phyloP scores from a whole-genome alignment of 2,888 invertebrate genomes.

The Rhagium mordax region DNA sequence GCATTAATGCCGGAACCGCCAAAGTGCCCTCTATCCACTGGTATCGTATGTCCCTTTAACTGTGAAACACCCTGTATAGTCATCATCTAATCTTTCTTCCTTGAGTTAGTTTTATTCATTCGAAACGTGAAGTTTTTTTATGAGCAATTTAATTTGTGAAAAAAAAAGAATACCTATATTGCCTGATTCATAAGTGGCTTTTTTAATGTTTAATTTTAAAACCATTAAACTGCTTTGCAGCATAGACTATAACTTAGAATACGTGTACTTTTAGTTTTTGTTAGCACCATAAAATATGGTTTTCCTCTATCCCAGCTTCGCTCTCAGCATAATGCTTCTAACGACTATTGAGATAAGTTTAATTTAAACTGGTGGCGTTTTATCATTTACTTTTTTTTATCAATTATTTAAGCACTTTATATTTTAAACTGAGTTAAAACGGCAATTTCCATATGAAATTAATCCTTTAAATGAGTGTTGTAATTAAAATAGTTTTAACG shows the following conservation, averaged over 20 bases:
- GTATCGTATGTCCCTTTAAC: too few species aligned
- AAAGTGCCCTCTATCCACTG: too few species aligned
- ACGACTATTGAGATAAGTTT: conserved; percentile 8
- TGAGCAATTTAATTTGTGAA: too few species aligned
- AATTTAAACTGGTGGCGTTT: conserved; percentile 22
- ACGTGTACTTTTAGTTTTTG: conserved; percentile 1
- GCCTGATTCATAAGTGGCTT: too few species aligned
- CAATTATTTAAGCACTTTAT: conserved; percentile 17
- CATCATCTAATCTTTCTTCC: too few species aligned
- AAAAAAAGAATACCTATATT: too few species aligned
- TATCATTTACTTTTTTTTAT: conserved; percentile 6
- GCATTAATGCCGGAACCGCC: too few species aligned
- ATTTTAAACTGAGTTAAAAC: not conserved
- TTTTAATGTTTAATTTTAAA: too few species aligned
- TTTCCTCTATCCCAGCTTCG: not conserved
- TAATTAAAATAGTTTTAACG: conserved; percentile 34
- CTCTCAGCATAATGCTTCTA: not conserved
- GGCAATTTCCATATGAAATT: conserved; percentile 41
- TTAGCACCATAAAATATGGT: conserved; percentile 5
- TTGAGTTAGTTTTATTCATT: too few species aligned
- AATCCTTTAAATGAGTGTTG: conserved; percentile 33
- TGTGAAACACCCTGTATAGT: too few species aligned
- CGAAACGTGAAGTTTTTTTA: too few species aligned
- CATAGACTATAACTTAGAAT: not conserved
- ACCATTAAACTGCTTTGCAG: not conserved